Base-by-base conservation (phyloP, 1,140 invertebrate species). In the Rhizoglyphus robini region DNA sequence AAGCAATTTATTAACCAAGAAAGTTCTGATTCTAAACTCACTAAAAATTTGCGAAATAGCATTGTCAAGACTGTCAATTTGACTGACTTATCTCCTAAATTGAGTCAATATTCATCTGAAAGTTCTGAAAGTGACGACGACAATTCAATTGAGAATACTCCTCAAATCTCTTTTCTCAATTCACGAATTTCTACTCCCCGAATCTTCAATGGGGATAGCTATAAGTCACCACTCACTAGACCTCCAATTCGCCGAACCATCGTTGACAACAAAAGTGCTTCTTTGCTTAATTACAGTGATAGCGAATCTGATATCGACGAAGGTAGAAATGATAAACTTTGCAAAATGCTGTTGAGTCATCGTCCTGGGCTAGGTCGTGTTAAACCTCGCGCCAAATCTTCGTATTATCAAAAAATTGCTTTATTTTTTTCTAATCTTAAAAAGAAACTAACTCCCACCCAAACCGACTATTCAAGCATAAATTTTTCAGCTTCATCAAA, bases 201-300 rank as follows among this genome's bases (percentile, higher is more conserved):
- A 30, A 30, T 61, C 27, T 54, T 54, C 51, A 54, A 25, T 25
- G 31, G 51, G 15, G 51, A 54, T 8, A 54, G 8, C 8, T 32
- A 25, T 23, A 54, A 54, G 20, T 5, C 23, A 5, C 51, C 27
- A 27, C 29, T 65, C 20, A 41, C 63, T n/a, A 30, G 64, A 36
- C 25, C 49, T 2, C 64, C 64, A 36, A 62, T 65, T 15, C 54
- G 64, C 15, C 64, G 57, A 27, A 20, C 57, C 11, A 63, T n/a
- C 23, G 23, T 51, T 51, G 15, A 51, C 11, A 41, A 46, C 25
- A 60, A 11, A 25, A 13, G 15, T 30, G 1, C 63, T 32, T 30
- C 23, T 27, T 32, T 65, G 59, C n/a, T 27, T 15, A 65, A 58
- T 31, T 65, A 59, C 31, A 65, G 64, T 32, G 64, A 65, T n/a